A percentile compares a stretch with the other conserved stretches of the same genome.
These are phyloP conservation scores for Dissostichus mawsoni DNA, from an alignment of 2,113 vertebrate species.

Conservation along the genomic window DNA sequence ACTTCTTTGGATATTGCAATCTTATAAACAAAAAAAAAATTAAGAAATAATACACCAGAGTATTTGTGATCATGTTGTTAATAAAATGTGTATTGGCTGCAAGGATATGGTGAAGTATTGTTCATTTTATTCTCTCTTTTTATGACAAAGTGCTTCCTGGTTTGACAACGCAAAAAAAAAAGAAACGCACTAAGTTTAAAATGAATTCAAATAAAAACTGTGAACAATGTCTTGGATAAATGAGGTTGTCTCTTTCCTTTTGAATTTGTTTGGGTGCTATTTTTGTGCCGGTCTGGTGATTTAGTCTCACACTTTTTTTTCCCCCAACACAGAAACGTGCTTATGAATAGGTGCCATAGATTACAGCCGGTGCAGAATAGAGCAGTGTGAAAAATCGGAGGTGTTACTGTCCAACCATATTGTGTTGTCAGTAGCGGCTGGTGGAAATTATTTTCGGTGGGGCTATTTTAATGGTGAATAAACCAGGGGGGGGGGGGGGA, in stretches of 20 bases:
- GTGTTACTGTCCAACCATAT: conserved; percentile 9
- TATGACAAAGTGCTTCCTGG: conserved; percentile 85
- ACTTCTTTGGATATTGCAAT: conserved; percentile 80
- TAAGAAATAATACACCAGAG: conserved; percentile 83
- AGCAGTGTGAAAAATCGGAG: conserved; percentile 24
- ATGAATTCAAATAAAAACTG: conserved; percentile 85
- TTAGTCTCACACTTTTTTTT: background rate
- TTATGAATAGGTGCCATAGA: conserved; percentile 31
- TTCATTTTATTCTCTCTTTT: conserved; percentile 80
- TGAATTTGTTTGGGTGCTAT: conserved; percentile 14
- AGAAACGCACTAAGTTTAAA: conserved; percentile 69
- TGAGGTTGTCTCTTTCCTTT: conserved; percentile 50
- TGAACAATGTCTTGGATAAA: conserved; percentile 81
- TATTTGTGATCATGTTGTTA: conserved; percentile 95
- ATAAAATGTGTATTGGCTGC: conserved; percentile 96
- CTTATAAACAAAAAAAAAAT: conserved; percentile 75
- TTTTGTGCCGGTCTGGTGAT: conserved; percentile 11
- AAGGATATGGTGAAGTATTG: conserved; percentile 81
- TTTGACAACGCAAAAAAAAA: conserved; percentile 61
- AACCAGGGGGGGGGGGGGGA: too few species aligned
- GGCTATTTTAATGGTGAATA: too few species aligned
- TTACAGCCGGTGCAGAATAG: conserved; percentile 15
- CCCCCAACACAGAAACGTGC: background rate
- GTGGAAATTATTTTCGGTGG: too few species aligned
- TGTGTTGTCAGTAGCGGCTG: background rate